phyloP scores from a whole-genome alignment of 1,140 invertebrate genomes.

The Platorchestia sp. region DNA sequence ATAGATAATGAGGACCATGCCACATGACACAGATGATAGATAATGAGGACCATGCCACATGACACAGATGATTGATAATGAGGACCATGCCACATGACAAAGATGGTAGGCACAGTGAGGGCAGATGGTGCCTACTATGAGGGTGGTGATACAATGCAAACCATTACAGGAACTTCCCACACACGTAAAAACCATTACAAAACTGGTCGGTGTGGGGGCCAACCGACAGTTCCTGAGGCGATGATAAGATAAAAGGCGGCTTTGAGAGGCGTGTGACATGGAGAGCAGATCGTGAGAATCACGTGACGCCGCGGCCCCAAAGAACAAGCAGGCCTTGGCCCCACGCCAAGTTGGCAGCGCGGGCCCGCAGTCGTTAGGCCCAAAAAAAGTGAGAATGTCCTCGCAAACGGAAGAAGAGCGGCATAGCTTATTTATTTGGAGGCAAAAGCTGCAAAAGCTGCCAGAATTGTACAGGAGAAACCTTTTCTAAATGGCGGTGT shows the following conservation, averaged over 20 bases:
- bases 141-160: background rate
- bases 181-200: background rate
- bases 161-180: background rate
- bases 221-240: background rate
- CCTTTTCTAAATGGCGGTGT: conserved; percentile 6
- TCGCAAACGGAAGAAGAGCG: conserved; percentile 30
- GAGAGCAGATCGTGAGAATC: background rate
- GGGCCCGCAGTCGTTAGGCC: conserved; percentile 21
- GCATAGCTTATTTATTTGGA: conserved; percentile 34
- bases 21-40: too few species aligned
- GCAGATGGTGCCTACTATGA: too few species aligned
- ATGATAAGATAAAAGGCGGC: background rate
- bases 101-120: too few species aligned
- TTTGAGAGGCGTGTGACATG: background rate
- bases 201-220: background rate
- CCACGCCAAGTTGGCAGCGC: background rate
- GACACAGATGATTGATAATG: too few species aligned
- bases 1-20: too few species aligned
- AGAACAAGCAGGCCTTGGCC: background rate
- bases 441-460: conserved; percentile 16
- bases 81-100: too few species aligned
- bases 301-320: background rate
- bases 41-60: too few species aligned
- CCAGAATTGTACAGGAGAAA: conserved; percentile 7
- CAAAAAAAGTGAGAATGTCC: conserved; percentile 39